Percentiles rank a stretch among this genome's conserved stretches.
Evolutionary conservation across 2,113 vertebrate genomes (phyloP).

Genomic region (Triplophysa dalaica): DNA sequence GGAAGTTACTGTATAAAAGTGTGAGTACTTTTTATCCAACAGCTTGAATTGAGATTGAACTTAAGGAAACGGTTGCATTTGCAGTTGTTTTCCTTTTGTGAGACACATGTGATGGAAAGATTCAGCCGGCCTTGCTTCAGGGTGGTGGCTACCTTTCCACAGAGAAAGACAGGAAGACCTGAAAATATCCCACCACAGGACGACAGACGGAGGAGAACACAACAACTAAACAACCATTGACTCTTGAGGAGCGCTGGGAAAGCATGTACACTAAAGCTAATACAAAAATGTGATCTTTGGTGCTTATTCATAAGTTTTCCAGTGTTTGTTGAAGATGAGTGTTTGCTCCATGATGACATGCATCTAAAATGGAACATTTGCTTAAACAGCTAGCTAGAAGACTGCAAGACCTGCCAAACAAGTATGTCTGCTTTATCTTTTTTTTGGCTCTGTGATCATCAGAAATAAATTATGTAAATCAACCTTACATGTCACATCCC

Average conservation of each 20-base stretch:
- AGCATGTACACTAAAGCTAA: background rate
- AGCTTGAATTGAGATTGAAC: constrained; percentile 4
- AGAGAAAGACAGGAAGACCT: constrained; percentile 42
- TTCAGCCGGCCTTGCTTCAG: background rate
- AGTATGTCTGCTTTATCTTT: constrained; percentile 41
- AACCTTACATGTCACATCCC: constrained; percentile 24
- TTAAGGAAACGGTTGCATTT: background rate
- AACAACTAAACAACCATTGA: constrained; percentile 20
- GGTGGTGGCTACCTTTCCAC: constrained; percentile 10
- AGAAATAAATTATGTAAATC: constrained; percentile 22
- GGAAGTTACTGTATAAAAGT: background rate
- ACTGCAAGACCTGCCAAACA: constrained; percentile 35
- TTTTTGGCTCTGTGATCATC: constrained; percentile 23
- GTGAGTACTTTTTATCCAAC: background rate
- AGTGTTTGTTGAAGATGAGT: background rate
- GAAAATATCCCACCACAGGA: constrained; percentile 23
- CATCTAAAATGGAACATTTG: background rate
- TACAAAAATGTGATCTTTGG: background rate
- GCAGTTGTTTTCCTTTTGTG: constrained; percentile 11
- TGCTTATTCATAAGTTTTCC: background rate
- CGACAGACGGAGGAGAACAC: constrained; percentile 4
- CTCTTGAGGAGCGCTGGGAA: background rate
- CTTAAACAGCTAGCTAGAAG: background rate
- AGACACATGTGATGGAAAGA: constrained; percentile 20
- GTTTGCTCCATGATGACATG: background rate